phyloP scores from a whole-genome alignment of 2,113 vertebrate genomes.

The Erythrocebus patas region DNA sequence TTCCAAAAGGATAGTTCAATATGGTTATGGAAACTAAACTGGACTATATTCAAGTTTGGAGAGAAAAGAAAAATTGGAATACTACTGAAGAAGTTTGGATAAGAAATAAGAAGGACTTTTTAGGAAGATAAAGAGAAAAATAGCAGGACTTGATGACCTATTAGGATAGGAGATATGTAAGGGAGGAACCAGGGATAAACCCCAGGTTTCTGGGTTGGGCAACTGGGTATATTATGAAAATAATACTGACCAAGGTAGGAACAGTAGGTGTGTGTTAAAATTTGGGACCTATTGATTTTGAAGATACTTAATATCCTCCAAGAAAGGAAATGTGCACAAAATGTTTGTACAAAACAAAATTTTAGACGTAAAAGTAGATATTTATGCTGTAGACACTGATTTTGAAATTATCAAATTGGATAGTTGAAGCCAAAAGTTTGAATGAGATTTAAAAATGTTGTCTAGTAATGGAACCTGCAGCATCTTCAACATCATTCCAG shows the following conservation, averaged over 20 bases:
- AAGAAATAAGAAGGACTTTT: not conserved
- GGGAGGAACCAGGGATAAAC: not conserved
- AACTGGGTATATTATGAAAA: not conserved
- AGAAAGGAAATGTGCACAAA: not conserved
- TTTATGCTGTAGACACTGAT: no score
- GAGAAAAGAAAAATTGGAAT: not conserved
- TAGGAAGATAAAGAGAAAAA: not conserved
- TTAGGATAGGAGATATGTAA: not conserved
- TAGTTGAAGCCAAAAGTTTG: no score
- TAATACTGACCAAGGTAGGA: not conserved
- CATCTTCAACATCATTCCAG: no score
- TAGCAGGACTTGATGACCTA: not conserved
- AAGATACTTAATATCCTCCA: not conserved
- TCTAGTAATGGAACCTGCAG: no score
- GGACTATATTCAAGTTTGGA: not conserved
- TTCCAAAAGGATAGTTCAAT: not conserved
- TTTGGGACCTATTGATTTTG: not conserved
- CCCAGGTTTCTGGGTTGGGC: not conserved
- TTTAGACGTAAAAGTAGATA: not conserved
- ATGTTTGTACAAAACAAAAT: not conserved
- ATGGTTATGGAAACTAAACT: not conserved
- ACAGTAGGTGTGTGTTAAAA: not conserved
- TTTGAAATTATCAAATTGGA: no score
- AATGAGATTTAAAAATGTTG: no score
- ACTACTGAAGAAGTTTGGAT: not conserved